These are phyloP conservation scores for Drusus annulatus DNA, from an alignment of 1,140 invertebrate species.

Conservation along the genomic window DNA sequence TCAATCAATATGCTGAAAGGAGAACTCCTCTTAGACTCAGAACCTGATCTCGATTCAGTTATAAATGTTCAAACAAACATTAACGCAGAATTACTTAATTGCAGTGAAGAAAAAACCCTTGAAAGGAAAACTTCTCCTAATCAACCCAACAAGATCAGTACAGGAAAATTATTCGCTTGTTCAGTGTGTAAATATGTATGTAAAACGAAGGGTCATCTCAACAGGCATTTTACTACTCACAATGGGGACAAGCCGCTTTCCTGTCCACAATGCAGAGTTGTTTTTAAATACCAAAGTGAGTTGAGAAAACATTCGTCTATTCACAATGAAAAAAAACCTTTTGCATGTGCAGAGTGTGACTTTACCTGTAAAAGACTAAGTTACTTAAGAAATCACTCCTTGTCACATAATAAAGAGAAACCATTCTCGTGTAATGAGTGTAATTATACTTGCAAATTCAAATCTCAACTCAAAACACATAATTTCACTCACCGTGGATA, in stretches of 20 bases:
- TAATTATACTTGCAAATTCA: background rate
- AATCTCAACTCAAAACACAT: background rate
- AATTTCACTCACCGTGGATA: background rate
- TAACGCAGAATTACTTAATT: too few relatives aligned
- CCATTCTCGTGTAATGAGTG: background rate
- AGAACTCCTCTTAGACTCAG: too few relatives aligned
- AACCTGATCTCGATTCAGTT: too few relatives aligned
- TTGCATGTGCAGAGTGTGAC: background rate
- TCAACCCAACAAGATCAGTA: too few relatives aligned
- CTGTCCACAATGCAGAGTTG: background rate
- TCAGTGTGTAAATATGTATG: background rate
- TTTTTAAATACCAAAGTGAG: background rate
- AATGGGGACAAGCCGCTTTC: background rate
- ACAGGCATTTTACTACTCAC: background rate
- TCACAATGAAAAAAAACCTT: background rate
- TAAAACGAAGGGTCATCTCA: background rate
- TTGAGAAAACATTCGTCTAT: background rate
- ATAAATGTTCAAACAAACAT: too few relatives aligned
- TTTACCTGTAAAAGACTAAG: background rate
- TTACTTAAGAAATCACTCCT: background rate
- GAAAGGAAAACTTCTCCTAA: too few relatives aligned
- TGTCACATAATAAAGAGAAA: background rate
- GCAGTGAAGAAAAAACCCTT: too few relatives aligned
- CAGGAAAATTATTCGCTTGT: background rate
- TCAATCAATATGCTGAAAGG: too few relatives aligned